These are phyloP conservation scores for Sitobion miscanthi DNA, from an alignment of 1,140 invertebrate species.

Conservation along the genomic window DNA sequence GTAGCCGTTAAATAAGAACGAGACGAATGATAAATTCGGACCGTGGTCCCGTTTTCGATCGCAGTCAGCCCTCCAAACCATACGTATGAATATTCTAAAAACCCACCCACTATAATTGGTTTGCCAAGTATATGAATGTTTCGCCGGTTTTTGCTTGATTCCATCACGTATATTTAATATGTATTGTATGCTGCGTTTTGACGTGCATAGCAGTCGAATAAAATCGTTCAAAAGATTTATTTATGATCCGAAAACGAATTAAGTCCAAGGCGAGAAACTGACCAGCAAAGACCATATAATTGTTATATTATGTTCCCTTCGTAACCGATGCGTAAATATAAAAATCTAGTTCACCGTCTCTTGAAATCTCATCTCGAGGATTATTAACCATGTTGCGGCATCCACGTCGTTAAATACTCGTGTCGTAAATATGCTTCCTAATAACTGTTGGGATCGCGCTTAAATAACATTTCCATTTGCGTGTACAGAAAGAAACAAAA, in stretches of 20 bases:
- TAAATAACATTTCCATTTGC: neutral
- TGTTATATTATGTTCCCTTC: neutral
- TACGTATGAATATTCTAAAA: neutral
- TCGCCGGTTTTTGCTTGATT: neutral
- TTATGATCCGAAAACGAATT: neutral
- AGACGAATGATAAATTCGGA: neutral
- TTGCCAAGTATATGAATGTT: neutral
- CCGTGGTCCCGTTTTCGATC: neutral
- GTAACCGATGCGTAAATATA: neutral
- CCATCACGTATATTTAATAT: neutral
- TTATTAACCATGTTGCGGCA: neutral
- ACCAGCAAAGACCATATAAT: neutral
- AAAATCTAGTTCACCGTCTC: neutral
- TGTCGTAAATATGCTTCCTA: neutral
- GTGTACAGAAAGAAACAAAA: neutral
- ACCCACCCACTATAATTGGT: too few species aligned
- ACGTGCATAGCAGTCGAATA: neutral
- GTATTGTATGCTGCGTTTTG: neutral
- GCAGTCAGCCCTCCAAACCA: neutral
- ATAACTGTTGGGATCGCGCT: neutral
- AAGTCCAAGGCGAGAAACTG: neutral
- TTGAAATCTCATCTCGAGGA: neutral
- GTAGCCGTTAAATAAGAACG: neutral
- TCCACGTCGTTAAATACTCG: neutral
- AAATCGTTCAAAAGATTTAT: neutral